Conservation (phyloP, 2,888 invertebrate genomes). For the Drosophila histrio region DNA sequence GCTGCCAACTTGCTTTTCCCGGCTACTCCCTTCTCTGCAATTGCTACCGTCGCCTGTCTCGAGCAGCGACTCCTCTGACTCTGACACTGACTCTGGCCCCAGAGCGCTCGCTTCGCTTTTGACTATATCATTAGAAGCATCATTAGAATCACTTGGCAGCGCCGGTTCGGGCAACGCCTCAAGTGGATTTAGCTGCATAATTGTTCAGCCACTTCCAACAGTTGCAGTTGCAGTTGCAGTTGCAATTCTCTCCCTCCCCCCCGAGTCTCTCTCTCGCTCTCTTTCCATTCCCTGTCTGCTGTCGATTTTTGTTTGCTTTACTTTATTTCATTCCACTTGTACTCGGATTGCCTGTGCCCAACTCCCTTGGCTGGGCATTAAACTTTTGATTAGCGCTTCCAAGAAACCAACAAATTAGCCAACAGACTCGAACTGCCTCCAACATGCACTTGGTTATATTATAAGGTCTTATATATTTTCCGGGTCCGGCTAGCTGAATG, state of each 20-base stretch:
- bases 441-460: conserved; percentile 35
- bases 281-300: conserved; percentile 18
- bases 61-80: conserved; percentile 26
- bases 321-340: conserved; percentile 47
- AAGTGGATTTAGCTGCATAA: conserved; percentile 75
- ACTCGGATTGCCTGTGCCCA: conserved; percentile 9
- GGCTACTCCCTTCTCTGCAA: conserved; percentile 26
- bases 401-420: conserved; percentile 69
- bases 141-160: conserved; percentile 80
- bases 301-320: conserved; percentile 63
- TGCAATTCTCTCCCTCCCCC: background rate
- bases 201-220: conserved; percentile 50
- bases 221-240: conserved; percentile 11
- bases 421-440: conserved; percentile 31
- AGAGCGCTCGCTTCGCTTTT: conserved; percentile 64
- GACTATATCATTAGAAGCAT: conserved; percentile 80
- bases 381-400: conserved; percentile 74
- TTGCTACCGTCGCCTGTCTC: conserved; percentile 54
- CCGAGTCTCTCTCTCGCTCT: background rate
- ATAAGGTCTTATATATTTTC: conserved; percentile 15
- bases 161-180: conserved; percentile 75
- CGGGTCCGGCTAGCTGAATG: conserved; percentile 38
- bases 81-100: conserved; percentile 11
- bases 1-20: conserved; percentile 2
- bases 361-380: conserved; percentile 51